Percentiles rank a stretch among this genome's conserved stretches.
Conservation (phyloP, 2,888 invertebrate genomes). For the Tromatobia lineatoria region DNA sequence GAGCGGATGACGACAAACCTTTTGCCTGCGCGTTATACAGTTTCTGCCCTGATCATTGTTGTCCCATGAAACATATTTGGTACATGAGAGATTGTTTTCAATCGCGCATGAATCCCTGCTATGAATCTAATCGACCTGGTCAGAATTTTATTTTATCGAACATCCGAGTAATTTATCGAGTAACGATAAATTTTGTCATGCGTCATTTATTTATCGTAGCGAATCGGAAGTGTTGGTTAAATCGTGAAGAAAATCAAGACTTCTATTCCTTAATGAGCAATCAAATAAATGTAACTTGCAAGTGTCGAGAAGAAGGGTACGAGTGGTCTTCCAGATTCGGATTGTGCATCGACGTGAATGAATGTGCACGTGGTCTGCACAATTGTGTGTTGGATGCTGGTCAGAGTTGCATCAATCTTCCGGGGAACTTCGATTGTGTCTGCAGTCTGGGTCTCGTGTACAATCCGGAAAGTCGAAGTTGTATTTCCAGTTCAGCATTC, state of each 20-base stretch:
- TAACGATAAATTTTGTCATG: background rate
- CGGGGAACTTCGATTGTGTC: conserved; percentile 82
- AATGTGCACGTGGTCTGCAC: conserved; percentile 86
- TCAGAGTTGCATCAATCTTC: conserved; percentile 88
- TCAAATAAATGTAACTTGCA: conserved; percentile 88
- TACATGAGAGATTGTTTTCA: conserved; percentile 85
- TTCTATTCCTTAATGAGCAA: conserved; percentile 86
- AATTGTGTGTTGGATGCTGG: conserved; percentile 84
- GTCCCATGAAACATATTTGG: conserved; percentile 86
- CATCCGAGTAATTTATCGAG: background rate
- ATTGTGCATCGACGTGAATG: conserved; percentile 89
- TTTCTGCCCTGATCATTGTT: conserved; percentile 90
- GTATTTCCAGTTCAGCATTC: conserved; percentile 67
- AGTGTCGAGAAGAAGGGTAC: conserved; percentile 86
- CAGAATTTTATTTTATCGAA: conserved; percentile 39
- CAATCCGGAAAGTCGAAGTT: conserved; percentile 62
- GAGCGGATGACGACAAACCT: conserved; percentile 87
- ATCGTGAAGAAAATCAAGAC: conserved; percentile 85
- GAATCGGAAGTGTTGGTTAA: conserved; percentile 83
- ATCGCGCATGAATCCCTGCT: conserved; percentile 87
- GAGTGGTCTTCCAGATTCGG: conserved; percentile 88
- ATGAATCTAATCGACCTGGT: conserved; percentile 83
- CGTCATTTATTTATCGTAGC: conserved; percentile 50
- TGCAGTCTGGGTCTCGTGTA: conserved; percentile 76
- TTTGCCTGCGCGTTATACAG: conserved; percentile 89